Conservation (phyloP, 2,888 invertebrate genomes). For the Hybos culiciformis region DNA sequence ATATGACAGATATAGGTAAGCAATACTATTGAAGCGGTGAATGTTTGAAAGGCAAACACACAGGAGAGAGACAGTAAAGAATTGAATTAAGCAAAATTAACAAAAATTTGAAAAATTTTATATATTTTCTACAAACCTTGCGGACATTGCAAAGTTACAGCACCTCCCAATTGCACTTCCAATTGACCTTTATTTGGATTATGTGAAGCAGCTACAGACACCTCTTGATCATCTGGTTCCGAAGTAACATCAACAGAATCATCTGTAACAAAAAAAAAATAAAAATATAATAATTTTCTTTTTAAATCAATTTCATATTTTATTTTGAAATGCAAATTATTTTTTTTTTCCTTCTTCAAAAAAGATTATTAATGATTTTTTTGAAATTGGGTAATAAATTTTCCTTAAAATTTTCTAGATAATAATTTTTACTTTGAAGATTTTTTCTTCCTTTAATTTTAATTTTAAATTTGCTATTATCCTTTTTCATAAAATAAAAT, state of each 20-base stretch:
- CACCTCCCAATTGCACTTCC: constrained; percentile 75
- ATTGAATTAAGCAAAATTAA: not conserved
- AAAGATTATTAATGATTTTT: not conserved
- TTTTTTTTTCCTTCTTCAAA: not conserved
- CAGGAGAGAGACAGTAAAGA: too few relatives aligned
- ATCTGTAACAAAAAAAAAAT: constrained; percentile 22
- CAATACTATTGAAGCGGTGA: too few relatives aligned
- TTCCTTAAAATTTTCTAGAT: too few relatives aligned
- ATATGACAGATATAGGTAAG: too few relatives aligned
- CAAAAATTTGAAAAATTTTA: too few relatives aligned
- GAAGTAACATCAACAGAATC: constrained; percentile 43
- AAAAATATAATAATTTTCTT: not conserved
- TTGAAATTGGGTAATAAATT: too few relatives aligned
- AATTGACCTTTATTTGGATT: constrained; percentile 46
- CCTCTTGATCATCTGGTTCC: constrained; percentile 43
- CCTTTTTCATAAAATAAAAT: too few relatives aligned
- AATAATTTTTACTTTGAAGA: too few relatives aligned
- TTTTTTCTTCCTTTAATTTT: too few relatives aligned
- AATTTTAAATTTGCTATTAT: too few relatives aligned
- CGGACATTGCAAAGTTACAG: constrained; percentile 73
- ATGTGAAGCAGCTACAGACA: constrained; percentile 41
- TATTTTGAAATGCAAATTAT: not conserved
- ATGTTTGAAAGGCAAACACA: too few relatives aligned
- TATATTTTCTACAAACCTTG: constrained; percentile 50
- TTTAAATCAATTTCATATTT: not conserved